Evolutionary conservation across 2,888 invertebrate species (phyloP), one percentile per base, ranked within the genome.

Genomic region (Agonopterix alstromeriana): DNA sequence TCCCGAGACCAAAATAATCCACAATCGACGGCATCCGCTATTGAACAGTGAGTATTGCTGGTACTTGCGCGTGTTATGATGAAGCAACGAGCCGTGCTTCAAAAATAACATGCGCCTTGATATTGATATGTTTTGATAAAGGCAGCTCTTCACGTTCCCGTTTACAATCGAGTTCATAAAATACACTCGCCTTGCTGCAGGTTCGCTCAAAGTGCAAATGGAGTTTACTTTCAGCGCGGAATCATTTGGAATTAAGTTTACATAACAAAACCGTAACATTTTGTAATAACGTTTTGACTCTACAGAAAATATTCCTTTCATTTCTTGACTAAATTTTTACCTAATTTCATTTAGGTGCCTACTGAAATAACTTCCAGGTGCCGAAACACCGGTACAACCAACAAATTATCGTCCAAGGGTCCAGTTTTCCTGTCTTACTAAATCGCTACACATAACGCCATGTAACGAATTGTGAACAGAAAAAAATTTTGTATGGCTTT

Each of bases 1-100:
- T 82, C 73, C 79, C 80, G 80, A 74, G 84, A 79, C 83, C 74
- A 67, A 87, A 88, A 88, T 86, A 86, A 72, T 77, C 73, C 67
- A 77, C 80, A 82, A 84, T 84, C 79, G 73, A 69, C 78, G 64
- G 82, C 74, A 77, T 84, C 81, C 83, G 80, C 70, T 77, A 76
- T 74, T 77, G 77, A 77, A 73, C 71, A 58, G 58, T 57, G 65
- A 72, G 66, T 70, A 67, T 69, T 55, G 60, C 60, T 60, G 62
- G 51, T 53, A 58, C 60, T 27, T 52, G 57, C 60, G 61, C 42
- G 43, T 66, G 59, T 61, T 66, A 58, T 63, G 62, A 65, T 56
- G 58, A 54, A 53, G 52, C 54, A 55, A 53, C 56, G 50, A 53
- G 51, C 55, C 43, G 44, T 50, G 56, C 54, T 64, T 65, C 60